A percentile compares a stretch with the other conserved stretches of the same genome.
Evolutionary conservation across 2,113 vertebrate species (phyloP).

Genomic region (Cariama cristata): DNA sequence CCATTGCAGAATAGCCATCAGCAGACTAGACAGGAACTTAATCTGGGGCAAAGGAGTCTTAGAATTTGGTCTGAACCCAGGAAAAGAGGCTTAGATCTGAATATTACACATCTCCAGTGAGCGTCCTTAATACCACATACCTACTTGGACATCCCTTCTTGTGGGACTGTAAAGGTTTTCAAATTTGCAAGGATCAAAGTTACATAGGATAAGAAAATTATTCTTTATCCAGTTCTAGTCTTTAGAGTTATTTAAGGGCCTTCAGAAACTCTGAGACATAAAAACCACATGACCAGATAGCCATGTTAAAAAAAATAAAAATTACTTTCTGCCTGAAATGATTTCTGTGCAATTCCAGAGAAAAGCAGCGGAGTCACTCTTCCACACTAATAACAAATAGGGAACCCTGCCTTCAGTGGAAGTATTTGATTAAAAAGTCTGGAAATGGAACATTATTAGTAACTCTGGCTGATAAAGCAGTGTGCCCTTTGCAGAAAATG

Average conservation of each 20-base stretch:
- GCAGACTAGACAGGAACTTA: not conserved
- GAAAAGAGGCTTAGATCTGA: not conserved
- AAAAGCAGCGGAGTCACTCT: not conserved
- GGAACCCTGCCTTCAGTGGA: not conserved
- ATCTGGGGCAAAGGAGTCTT: not conserved
- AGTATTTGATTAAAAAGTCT: slow-evolving; percentile 52
- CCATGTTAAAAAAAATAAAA: not conserved
- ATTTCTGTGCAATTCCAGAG: not conserved
- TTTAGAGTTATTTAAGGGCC: not conserved
- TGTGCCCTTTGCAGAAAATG: slow-evolving; percentile 53
- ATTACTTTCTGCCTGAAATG: not conserved
- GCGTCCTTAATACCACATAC: not conserved
- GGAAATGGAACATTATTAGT: slow-evolving; percentile 51
- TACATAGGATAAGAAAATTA: not conserved
- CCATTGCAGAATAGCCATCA: not conserved
- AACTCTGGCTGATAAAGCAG: slow-evolving; percentile 32
- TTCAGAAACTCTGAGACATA: not conserved
- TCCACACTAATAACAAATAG: slow-evolving; percentile 18
- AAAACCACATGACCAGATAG: not conserved
- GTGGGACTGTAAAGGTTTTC: not conserved
- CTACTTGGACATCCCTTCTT: not conserved
- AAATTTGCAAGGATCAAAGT: not conserved
- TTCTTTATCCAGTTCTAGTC: not conserved
- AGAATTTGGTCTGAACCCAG: not conserved
- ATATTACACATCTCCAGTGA: not conserved